A percentile compares a stretch with the other conserved stretches of the same genome.
Conservation (phyloP, 2,888 invertebrate species). For the Eilema sororculum region DNA sequence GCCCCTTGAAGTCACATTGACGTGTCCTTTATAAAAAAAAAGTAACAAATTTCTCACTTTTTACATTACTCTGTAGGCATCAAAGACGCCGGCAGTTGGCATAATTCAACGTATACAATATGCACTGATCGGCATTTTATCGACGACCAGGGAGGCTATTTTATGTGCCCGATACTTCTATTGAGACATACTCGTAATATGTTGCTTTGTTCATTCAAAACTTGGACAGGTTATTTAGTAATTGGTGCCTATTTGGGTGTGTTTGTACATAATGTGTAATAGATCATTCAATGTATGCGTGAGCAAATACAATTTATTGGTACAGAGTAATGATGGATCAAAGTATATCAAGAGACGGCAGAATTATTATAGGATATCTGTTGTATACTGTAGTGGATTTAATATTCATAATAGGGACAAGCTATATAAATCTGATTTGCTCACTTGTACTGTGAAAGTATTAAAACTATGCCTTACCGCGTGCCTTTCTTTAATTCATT, state of each 20-base stretch:
- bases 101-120: slow-evolving; percentile 72
- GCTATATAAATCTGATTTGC: too few species aligned
- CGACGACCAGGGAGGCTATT: slow-evolving; percentile 54
- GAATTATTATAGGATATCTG: background rate
- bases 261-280: background rate
- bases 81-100: slow-evolving; percentile 65
- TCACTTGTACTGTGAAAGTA: too few species aligned
- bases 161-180: slow-evolving; percentile 50
- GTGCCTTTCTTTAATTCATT: too few species aligned
- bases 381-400: background rate
- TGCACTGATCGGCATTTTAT: slow-evolving; percentile 75
- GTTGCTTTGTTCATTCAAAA: slow-evolving; percentile 41
- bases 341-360: background rate
- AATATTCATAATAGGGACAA: too few species aligned
- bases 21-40: too few species aligned
- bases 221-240: slow-evolving; percentile 26
- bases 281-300: background rate
- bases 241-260: slow-evolving; percentile 30
- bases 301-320: background rate
- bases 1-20: too few species aligned
- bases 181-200: slow-evolving; percentile 45
- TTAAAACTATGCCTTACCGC: too few species aligned
- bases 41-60: slow-evolving; percentile 22
- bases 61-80: slow-evolving; percentile 57
- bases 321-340: background rate